These are phyloP conservation scores for Colistium nudipinnis DNA, from an alignment of 2,113 vertebrate species.

Conservation along the genomic window DNA sequence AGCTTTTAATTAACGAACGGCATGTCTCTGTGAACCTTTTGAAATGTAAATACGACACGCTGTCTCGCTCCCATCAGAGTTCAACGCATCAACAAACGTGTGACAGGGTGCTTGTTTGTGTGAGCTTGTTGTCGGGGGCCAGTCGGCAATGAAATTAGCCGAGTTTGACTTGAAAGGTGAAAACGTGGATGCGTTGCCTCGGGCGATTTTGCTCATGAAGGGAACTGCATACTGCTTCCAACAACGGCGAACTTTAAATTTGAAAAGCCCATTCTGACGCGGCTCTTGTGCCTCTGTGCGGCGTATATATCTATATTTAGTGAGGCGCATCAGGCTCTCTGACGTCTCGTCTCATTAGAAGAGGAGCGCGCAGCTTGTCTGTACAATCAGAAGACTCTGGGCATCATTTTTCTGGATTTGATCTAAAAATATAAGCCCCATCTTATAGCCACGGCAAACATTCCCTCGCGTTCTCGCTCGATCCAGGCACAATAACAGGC, in stretches of 20 bases:
- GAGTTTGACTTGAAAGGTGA: slow-evolving; percentile 34
- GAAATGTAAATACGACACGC: slow-evolving; percentile 71
- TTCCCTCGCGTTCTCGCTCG: slow-evolving; percentile 26
- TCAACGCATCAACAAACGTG: slow-evolving; percentile 34
- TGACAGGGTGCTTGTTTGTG: slow-evolving; percentile 47
- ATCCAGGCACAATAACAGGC: slow-evolving; percentile 16
- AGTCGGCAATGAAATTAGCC: slow-evolving; percentile 31
- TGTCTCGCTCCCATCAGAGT: slow-evolving; percentile 48
- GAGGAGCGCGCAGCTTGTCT: slow-evolving; percentile 47
- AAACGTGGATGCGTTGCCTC: slow-evolving; percentile 18
- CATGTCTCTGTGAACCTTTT: slow-evolving; percentile 61
- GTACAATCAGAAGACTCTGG: slow-evolving; percentile 58
- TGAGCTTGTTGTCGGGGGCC: not conserved
- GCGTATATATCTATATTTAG: slow-evolving; percentile 74
- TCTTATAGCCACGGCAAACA: slow-evolving; percentile 47
- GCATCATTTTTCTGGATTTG: slow-evolving; percentile 62
- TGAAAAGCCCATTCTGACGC: slow-evolving; percentile 49
- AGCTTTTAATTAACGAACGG: slow-evolving; percentile 69
- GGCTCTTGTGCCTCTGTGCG: slow-evolving; percentile 47
- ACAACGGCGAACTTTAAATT: slow-evolving; percentile 48
- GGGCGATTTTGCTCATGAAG: slow-evolving; percentile 28
- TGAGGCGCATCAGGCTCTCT: slow-evolving; percentile 48
- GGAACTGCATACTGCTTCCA: slow-evolving; percentile 20
- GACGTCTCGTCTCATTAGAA: slow-evolving; percentile 69
- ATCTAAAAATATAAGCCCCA: slow-evolving; percentile 72